These are phyloP conservation scores for Conops quadrifasciatus DNA, from an alignment of 2,888 invertebrate genomes.

Conservation along the genomic window DNA sequence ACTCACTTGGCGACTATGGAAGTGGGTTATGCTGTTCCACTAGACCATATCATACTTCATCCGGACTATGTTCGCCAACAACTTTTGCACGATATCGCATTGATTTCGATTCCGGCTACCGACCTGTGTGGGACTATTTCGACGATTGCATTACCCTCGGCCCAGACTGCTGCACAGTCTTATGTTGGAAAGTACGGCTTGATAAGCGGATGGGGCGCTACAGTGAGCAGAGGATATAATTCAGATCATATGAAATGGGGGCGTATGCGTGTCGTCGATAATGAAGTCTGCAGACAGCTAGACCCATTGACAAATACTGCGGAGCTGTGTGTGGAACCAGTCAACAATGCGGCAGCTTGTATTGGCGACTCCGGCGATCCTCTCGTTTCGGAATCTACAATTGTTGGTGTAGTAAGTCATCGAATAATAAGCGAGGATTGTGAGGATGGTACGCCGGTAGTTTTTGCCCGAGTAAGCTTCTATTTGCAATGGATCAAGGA, in stretches of 20 bases:
- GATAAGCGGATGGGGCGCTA: not conserved
- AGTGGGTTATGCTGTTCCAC: not conserved
- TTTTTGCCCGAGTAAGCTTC: not conserved
- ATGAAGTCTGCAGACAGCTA: not conserved
- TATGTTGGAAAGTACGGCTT: not conserved
- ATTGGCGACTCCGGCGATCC: not conserved
- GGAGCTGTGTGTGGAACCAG: not conserved
- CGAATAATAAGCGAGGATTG: not conserved
- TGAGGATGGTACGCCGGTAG: not conserved
- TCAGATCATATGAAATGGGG: not conserved
- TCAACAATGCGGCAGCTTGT: not conserved
- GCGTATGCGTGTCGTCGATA: not conserved
- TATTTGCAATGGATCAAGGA: not conserved
- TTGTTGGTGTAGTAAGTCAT: not conserved
- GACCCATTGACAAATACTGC: not conserved
- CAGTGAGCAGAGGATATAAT: too few relatives aligned
- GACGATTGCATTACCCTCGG: not conserved
- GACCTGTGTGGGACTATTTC: not conserved
- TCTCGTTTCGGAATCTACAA: not conserved
- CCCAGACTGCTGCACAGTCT: too few relatives aligned
- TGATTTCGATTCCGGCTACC: not conserved
- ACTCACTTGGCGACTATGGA: too few relatives aligned
- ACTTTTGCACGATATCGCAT: not conserved
- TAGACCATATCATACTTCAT: not conserved
- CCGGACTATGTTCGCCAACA: not conserved